phyloP scores from a whole-genome alignment of 2,888 invertebrate species.

The Hypomecis punctinalis region DNA sequence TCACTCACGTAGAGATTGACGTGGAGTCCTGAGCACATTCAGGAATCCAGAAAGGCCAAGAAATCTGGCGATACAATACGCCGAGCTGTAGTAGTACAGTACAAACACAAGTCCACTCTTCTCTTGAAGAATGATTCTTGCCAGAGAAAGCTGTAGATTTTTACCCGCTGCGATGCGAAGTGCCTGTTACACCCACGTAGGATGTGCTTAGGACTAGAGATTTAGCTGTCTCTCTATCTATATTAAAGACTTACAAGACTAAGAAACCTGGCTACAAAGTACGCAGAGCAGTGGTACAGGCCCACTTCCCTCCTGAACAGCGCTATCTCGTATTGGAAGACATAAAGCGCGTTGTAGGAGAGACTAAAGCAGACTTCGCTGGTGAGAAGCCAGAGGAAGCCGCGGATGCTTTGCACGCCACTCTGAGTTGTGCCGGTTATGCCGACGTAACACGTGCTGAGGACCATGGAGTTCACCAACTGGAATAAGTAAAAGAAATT shows the following conservation, averaged over 20 bases:
- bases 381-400: constrained; percentile 78
- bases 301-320: constrained; percentile 77
- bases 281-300: constrained; percentile 75
- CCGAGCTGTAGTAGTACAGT: too few relatives aligned
- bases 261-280: constrained; percentile 67
- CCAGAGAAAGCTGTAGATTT: too few relatives aligned
- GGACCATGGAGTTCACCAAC: constrained; percentile 73
- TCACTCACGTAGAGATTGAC: too few relatives aligned
- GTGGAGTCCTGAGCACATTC: too few relatives aligned
- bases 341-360: constrained; percentile 76
- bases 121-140: too few relatives aligned
- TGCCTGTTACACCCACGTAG: too few relatives aligned
- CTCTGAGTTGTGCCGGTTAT: constrained; percentile 73
- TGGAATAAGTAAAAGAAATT: constrained; percentile 43
- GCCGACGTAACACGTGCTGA: constrained; percentile 73
- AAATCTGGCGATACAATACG: too few relatives aligned
- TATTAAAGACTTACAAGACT: constrained; percentile 61
- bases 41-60: too few relatives aligned
- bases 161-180: too few relatives aligned
- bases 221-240: not conserved
- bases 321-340: constrained; percentile 69
- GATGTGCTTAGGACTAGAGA: too few relatives aligned
- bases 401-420: constrained; percentile 77
- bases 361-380: constrained; percentile 79
- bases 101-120: too few relatives aligned